Conservation (phyloP, 2,888 invertebrate species). For the Aspidiotus destructor region DNA sequence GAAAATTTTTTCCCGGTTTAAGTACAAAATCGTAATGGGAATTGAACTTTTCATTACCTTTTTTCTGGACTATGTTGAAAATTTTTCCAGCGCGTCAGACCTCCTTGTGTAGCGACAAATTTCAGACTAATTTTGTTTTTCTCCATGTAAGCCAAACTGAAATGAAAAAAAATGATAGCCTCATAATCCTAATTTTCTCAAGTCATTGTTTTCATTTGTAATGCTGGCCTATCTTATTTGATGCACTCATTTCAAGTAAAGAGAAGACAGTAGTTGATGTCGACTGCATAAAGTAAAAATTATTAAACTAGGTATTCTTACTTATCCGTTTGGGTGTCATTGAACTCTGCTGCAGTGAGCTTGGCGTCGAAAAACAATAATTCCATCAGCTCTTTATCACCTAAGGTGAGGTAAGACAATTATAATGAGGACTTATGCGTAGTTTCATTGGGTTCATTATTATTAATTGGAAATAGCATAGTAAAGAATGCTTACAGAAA, state of each 20-base stretch:
- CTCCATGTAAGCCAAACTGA: constrained; percentile 47
- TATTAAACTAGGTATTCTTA: constrained; percentile 5
- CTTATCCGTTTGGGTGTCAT: constrained; percentile 1
- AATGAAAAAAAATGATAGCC: background rate
- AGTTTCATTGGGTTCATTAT: too few species aligned
- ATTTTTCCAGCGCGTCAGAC: constrained; percentile 78
- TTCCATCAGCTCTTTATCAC: constrained; percentile 69
- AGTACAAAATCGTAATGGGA: too few species aligned
- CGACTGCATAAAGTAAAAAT: background rate
- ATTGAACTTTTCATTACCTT: background rate
- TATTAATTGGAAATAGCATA: too few species aligned
- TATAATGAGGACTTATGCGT: too few species aligned
- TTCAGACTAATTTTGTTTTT: constrained; percentile 64
- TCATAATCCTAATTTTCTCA: too few species aligned
- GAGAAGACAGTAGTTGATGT: background rate
- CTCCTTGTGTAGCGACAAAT: constrained; percentile 81
- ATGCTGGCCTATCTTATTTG: too few species aligned
- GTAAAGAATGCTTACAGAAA: too few species aligned
- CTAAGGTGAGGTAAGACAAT: constrained; percentile 5
- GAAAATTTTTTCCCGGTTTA: too few species aligned
- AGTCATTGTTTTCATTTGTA: too few species aligned
- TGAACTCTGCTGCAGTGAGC: constrained; percentile 48
- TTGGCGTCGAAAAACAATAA: constrained; percentile 80
- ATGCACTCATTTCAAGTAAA: background rate
- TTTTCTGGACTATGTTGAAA: constrained; percentile 41